Base-by-base conservation (phyloP, 2,113 vertebrate species). In the Tragelaphus imberbis region DNA sequence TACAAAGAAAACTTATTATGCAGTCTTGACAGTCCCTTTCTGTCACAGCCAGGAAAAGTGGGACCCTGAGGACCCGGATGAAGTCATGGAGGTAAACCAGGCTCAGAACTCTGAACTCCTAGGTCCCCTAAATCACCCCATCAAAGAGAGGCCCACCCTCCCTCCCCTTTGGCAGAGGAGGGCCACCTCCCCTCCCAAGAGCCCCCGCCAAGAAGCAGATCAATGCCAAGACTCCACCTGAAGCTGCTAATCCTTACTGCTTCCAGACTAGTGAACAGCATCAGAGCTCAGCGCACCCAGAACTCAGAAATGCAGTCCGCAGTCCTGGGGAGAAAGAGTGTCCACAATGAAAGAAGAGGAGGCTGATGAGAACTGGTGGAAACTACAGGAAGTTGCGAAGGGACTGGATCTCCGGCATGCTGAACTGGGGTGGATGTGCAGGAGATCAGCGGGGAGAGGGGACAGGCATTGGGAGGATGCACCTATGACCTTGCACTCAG, bases 341-440 rank as follows among this genome's bases (percentile, higher is more conserved):
- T 68, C 17, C 11, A 17, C 2, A 13, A 0, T 14, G 33, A 49
- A 65, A 30, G 71, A 79, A 25, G 5, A 77, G 12, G 2, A 6
- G 7, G 40, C 28, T 27, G 14, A 17, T 11, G 30, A 10, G 10
- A 5, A 51, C 21, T 11, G 30, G 63, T 1, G 2, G 68, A 44
- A 82, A 55, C 49, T 14, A 8, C 11, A 19, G 36, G n/a, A 56
- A 47, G n/a, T 44, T 0, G 0, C 0, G 0, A 1, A 55, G 19
- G n/a, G 30, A 63, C 16, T 30, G 25, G 3, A 27, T 84, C 36
- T 90, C 16, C 5, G 11, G 44, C 6, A 25, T n/a, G 30, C 16
- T n/a, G 36, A 85, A 25, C 56, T 82, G 36, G 47, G 56, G 8
- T 90, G 58, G 17, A 19, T 53, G 16, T 88, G 75, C 55, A 33